These are phyloP conservation scores for Hirtodrosophila histrioides DNA, from an alignment of 2,888 invertebrate species.

Conservation along the genomic window DNA sequence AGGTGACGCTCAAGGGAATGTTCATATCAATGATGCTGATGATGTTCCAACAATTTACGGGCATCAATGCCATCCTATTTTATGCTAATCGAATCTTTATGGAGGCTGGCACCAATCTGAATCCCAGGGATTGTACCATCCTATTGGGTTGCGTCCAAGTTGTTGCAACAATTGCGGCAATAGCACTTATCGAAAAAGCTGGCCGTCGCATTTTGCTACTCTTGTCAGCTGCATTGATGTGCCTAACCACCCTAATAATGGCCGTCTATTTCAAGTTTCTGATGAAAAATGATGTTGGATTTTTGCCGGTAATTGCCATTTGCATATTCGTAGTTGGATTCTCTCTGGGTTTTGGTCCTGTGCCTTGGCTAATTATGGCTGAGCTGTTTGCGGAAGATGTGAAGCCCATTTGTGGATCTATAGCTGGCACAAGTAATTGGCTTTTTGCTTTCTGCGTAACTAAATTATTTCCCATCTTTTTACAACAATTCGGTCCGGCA, in stretches of 20 bases:
- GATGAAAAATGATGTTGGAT: slow-evolving; percentile 85
- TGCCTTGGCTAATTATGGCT: slow-evolving; percentile 89
- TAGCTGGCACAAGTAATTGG: slow-evolving; percentile 93
- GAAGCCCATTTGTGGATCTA: slow-evolving; percentile 89
- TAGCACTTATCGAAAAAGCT: slow-evolving; percentile 90
- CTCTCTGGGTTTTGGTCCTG: slow-evolving; percentile 92
- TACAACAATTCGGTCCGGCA: slow-evolving; percentile 85
- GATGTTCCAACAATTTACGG: slow-evolving; percentile 93
- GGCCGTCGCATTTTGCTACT: slow-evolving; percentile 91
- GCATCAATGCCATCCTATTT: slow-evolving; percentile 92
- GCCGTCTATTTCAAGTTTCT: slow-evolving; percentile 87
- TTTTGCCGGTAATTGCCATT: slow-evolving; percentile 90
- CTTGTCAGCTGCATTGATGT: slow-evolving; percentile 88
- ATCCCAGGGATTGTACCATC: slow-evolving; percentile 87
- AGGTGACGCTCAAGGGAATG: slow-evolving; percentile 87
- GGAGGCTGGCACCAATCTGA: slow-evolving; percentile 27
- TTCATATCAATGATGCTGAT: slow-evolving; percentile 90
- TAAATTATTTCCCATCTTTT: slow-evolving; percentile 87
- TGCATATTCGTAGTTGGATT: slow-evolving; percentile 91
- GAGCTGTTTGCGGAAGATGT: slow-evolving; percentile 92
- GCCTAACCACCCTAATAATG: slow-evolving; percentile 87
- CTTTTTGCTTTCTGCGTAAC: slow-evolving; percentile 91
- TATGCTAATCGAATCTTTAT: slow-evolving; percentile 90
- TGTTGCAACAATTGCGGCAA: slow-evolving; percentile 86
- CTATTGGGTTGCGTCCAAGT: slow-evolving; percentile 92